Conservation (phyloP, 1,140 invertebrate genomes). For the Trialeurodes vaporariorum region DNA sequence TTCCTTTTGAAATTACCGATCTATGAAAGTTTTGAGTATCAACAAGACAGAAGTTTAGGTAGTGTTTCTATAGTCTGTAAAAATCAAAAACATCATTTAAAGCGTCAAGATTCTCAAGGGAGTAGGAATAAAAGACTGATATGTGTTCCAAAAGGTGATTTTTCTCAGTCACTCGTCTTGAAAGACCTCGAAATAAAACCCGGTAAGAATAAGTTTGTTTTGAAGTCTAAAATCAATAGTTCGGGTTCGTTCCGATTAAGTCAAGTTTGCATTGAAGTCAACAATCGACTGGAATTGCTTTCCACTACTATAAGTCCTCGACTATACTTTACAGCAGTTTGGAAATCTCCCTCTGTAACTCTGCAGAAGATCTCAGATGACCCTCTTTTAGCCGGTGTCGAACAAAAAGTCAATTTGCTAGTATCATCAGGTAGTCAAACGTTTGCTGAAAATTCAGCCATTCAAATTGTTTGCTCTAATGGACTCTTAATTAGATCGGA, state of each 20-base stretch:
- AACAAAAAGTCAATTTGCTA: neutral
- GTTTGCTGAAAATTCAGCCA: neutral
- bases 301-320: conserved; percentile 36
- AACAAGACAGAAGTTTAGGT: conserved; percentile 62
- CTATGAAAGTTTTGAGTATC: conserved; percentile 56
- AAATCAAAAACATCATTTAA: conserved; percentile 38
- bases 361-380: conserved; percentile 2
- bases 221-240: conserved; percentile 30
- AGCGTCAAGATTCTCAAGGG: conserved; percentile 33
- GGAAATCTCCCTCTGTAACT: conserved; percentile 33
- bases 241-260: conserved; percentile 24
- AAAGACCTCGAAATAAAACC: conserved; percentile 47
- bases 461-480: neutral
- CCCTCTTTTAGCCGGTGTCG: neutral
- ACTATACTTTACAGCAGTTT: neutral
- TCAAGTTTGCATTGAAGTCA: conserved; percentile 32
- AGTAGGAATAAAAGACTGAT: conserved; percentile 25
- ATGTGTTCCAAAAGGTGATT: conserved; percentile 43
- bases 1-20: conserved; percentile 42
- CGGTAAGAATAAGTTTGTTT: conserved; percentile 54
- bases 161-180: conserved; percentile 43
- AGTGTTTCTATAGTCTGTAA: conserved; percentile 49
- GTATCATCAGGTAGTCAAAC: neutral
- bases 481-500: neutral
- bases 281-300: conserved; percentile 47